Percentiles rank a stretch among this genome's conserved stretches.
Conservation (phyloP, 2,797 vertebrate species). For the Crenuchus spilurus region DNA sequence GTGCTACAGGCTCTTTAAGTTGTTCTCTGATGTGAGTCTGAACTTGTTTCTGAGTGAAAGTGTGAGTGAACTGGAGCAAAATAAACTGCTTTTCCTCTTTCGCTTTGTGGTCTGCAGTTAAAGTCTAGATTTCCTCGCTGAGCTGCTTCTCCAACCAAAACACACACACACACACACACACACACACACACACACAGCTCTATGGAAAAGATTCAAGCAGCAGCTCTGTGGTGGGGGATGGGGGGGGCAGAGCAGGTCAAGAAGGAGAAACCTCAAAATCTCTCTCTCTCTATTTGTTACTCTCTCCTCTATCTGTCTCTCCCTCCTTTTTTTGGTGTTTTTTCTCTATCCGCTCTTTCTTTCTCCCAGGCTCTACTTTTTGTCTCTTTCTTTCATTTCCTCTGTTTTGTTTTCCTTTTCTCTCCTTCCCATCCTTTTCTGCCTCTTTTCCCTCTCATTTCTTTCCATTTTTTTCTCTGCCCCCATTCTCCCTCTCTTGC, state of each 20-base stretch:
- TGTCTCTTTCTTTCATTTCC: not conserved
- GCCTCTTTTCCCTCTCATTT: constrained; percentile 44
- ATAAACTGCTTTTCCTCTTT: constrained; percentile 22
- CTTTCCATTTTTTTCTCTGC: no score
- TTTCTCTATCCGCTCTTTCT: constrained; percentile 30
- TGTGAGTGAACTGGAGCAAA: constrained; percentile 4
- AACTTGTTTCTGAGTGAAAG: not conserved
- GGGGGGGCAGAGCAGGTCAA: constrained; percentile 64
- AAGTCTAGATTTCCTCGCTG: constrained; percentile 41
- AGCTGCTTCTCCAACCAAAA: constrained; percentile 5
- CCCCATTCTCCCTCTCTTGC: not conserved
- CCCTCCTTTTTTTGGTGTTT: not conserved
- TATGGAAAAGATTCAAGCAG: constrained; percentile 73
- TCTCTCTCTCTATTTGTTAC: not conserved
- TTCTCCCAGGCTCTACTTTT: no score
- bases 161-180: constrained; percentile 14
- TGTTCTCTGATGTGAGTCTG: not conserved
- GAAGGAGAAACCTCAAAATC: constrained; percentile 5
- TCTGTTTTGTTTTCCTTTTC: not conserved
- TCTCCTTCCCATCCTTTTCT: constrained; percentile 17
- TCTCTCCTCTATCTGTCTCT: not conserved
- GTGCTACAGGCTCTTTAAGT: no score
- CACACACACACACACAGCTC: constrained; percentile 58
- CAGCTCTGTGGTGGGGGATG: constrained; percentile 71
- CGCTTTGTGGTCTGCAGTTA: constrained; percentile 13